Evolutionary conservation across 2,113 vertebrate species (phyloP).

Genomic region (Lynx canadensis): DNA sequence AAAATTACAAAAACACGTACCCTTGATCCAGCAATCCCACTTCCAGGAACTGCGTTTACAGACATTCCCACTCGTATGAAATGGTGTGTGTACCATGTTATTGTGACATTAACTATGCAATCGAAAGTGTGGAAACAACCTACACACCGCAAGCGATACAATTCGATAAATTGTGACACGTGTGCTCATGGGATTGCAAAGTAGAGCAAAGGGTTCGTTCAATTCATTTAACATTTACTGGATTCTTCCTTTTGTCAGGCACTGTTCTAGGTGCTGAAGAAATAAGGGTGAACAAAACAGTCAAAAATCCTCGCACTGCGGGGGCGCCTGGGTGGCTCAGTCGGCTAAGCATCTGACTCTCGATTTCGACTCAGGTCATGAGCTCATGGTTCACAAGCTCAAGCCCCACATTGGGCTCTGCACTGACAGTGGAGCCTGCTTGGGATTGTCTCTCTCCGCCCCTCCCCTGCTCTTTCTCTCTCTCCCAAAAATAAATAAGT

Average conservation of each 20-base stretch:
- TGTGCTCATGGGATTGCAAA: accelerated
- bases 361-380: too few relatives aligned
- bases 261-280: background rate
- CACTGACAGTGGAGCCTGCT: too few relatives aligned
- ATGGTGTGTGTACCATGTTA: background rate
- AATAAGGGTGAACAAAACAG: background rate
- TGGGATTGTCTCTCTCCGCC: too few relatives aligned
- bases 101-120: background rate
- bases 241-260: background rate
- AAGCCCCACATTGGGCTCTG: too few relatives aligned
- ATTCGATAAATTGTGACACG: background rate
- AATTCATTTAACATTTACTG: background rate
- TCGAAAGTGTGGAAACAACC: background rate
- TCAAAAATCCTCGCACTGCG: background rate
- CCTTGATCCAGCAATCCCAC: background rate
- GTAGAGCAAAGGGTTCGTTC: background rate
- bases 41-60: background rate
- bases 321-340: too few relatives aligned
- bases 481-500: too few relatives aligned
- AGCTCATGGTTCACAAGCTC: too few relatives aligned
- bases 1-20: background rate
- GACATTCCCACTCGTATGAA: background rate
- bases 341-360: too few relatives aligned
- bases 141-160: background rate
- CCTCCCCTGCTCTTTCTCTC: too few relatives aligned